phyloP scores from a whole-genome alignment of 2,888 invertebrate species.

The Ametastegia equiseti region DNA sequence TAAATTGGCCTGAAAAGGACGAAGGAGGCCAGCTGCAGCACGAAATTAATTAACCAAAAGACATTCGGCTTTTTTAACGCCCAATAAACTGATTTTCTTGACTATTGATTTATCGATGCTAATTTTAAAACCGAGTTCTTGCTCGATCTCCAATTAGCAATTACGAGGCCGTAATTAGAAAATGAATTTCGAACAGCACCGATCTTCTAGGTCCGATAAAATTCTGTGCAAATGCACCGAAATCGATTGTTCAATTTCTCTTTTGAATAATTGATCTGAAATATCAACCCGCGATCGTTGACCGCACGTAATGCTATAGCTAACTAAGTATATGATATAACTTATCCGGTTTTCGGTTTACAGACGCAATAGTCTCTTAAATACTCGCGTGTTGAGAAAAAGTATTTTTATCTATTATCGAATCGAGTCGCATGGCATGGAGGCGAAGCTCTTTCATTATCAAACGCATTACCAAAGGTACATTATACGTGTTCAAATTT shows the following conservation, averaged over 20 bases:
- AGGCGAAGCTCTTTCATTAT: not conserved
- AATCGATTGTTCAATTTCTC: not conserved
- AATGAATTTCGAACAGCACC: not conserved
- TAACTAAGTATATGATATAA: not conserved
- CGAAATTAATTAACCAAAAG: not conserved
- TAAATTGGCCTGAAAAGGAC: no score
- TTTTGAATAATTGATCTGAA: not conserved
- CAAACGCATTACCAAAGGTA: not conserved
- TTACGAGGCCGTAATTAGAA: not conserved
- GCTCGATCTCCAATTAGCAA: constrained; percentile 27
- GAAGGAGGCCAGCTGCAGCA: no score
- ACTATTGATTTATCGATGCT: not conserved
- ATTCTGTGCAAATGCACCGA: not conserved
- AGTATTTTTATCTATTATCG: constrained; percentile 16
- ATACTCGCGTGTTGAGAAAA: not conserved
- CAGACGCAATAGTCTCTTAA: not conserved
- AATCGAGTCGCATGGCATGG: not conserved
- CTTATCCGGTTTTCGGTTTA: not conserved
- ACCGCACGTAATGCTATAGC: not conserved
- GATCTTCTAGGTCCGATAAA: not conserved
- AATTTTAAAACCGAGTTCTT: not conserved
- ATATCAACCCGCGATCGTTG: not conserved
- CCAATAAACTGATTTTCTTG: not conserved
- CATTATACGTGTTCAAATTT: not conserved
- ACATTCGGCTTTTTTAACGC: not conserved